Base-by-base conservation (phyloP, 2,113 vertebrate genomes). In the Zosterops hypoxanthus region DNA sequence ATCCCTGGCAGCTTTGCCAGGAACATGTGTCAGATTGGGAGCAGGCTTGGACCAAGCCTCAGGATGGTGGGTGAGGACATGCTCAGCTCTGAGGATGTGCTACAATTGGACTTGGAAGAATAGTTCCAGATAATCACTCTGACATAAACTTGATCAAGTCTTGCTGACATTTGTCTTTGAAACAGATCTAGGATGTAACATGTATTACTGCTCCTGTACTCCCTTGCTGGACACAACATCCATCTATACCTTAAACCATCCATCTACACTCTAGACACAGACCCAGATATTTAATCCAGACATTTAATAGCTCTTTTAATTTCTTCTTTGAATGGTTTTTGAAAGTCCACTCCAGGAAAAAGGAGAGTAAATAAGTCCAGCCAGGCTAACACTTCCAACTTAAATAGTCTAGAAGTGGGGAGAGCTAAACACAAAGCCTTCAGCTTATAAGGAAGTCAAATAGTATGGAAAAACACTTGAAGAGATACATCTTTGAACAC, bases 181-280 rank as follows among this genome's bases (percentile, higher is more conserved):
- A 92, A 70, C 6, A 12, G 39, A 61, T 63, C 46, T 2, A 2
- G 12, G 46, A 65, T 68, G 44, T 49, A 46, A 69, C 8, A 33
- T 5, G 9, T 23, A 33, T 6, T 12, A 29, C 8, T 14, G 22
- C 34, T 83, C 21, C 39, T 21, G 8, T 59, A 56, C 15, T 34
- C 2, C 7, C 6, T 0, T 1, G 1, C 2, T 0, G 0, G 41
- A 12, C 29, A 60, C 0, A 4, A 16, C 20, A 57, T 65, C 49
- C 18, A 56, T 26, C 22, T 57, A 7, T 22, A 82, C 23, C 6
- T 36, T 42, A 72, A 26, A 36, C 4, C 11, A 68, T 52, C 34
- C 11, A 56, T 42, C 50, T 57, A 20, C 8, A 56, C 14, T 7
- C 15, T 39, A 80, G 25, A 53, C 39, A 82, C 16, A 81, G 18